phyloP scores from a whole-genome alignment of 1,140 invertebrate genomes.

The Phortica variegata region DNA sequence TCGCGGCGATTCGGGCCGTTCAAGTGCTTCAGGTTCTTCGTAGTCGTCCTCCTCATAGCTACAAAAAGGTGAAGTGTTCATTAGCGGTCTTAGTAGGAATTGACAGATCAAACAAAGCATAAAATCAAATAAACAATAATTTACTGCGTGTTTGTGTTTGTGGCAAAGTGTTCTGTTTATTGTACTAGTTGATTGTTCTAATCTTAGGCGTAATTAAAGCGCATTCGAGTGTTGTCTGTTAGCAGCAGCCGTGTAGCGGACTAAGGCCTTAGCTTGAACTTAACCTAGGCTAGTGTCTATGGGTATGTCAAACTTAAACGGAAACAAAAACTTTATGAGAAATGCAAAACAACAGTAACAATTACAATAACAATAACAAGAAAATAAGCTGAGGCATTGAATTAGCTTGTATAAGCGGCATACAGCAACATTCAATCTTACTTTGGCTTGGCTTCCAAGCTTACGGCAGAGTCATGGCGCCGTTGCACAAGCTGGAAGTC shows the following conservation, averaged over 20 bases:
- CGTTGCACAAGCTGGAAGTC: slow-evolving; percentile 38
- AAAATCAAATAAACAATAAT: slow-evolving; percentile 6
- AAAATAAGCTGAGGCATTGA: slow-evolving; percentile 13
- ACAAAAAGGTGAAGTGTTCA: slow-evolving; percentile 43
- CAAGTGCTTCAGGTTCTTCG: slow-evolving; percentile 38
- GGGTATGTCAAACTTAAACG: slow-evolving; percentile 28
- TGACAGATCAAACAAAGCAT: too few relatives aligned
- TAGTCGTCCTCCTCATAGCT: slow-evolving; percentile 49
- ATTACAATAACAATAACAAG: slow-evolving; percentile 25
- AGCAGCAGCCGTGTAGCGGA: too few relatives aligned
- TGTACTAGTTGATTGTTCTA: slow-evolving; percentile 14
- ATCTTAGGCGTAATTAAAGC: slow-evolving; percentile 8
- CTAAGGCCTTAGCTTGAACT: slow-evolving; percentile 6
- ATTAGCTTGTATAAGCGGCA: slow-evolving; percentile 48
- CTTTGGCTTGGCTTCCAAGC: slow-evolving; percentile 33
- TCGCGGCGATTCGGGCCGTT: slow-evolving; percentile 56
- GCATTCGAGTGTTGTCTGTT: slow-evolving; percentile 57
- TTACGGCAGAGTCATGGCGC: slow-evolving; percentile 29
- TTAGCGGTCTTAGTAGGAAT: slow-evolving; percentile 26
- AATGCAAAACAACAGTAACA: slow-evolving; percentile 24
- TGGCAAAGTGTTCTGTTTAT: neutral
- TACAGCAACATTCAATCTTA: slow-evolving; percentile 11
- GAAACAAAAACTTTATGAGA: slow-evolving; percentile 37
- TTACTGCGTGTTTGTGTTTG: neutral
- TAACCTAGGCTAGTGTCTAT: slow-evolving; percentile 19